Conservation (phyloP, 2,888 invertebrate species). For the Deilephila elpenor region DNA sequence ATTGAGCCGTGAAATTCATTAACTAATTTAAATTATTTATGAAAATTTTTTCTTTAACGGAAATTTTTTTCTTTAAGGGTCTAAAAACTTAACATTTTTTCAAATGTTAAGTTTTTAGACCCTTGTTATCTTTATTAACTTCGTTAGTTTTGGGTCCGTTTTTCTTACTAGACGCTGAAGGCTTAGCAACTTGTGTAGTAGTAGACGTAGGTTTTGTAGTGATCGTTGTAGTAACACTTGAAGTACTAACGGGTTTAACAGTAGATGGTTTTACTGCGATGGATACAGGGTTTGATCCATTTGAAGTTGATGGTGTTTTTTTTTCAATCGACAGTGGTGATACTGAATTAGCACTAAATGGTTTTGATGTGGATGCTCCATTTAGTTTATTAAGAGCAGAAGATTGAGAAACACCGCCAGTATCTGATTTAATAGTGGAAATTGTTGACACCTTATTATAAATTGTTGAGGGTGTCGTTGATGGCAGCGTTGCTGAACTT, state of each 20-base stretch:
- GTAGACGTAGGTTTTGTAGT: neutral
- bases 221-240: conserved; percentile 9
- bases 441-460: neutral
- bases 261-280: conserved; percentile 20
- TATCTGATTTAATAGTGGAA: conserved; percentile 1
- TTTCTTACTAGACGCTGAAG: conserved; percentile 42
- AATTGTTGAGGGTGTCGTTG: neutral
- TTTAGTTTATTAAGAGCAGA: neutral
- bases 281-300: neutral
- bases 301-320: conserved; percentile 28
- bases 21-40: conserved; percentile 33
- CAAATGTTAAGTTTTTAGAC: conserved; percentile 55
- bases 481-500: neutral
- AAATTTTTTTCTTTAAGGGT: too few species aligned
- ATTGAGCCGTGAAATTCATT: conserved; percentile 59
- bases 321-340: neutral
- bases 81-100: too few species aligned
- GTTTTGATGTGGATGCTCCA: neutral
- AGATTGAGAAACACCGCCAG: neutral
- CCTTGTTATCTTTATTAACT: conserved; percentile 47
- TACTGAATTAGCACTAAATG: neutral
- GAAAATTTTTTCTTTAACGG: too few species aligned
- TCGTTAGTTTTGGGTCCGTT: conserved; percentile 49
- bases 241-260: neutral
- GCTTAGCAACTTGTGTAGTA: conserved; percentile 31